phyloP scores from a whole-genome alignment of 64 coral and sea anemone genomes.

The Montipora capricornis region DNA sequence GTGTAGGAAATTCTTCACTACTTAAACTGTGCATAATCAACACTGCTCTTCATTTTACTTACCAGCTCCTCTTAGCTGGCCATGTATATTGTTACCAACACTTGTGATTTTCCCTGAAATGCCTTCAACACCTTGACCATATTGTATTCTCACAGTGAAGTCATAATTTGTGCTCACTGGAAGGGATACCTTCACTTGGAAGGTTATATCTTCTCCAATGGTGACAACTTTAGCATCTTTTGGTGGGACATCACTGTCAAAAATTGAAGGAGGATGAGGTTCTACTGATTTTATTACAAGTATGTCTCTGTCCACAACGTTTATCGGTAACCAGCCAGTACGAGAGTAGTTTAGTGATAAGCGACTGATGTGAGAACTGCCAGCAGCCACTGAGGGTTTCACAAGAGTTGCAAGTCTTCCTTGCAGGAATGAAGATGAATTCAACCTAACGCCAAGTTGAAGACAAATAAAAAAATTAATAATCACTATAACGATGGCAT shows the following conservation, averaged over 20 bases:
- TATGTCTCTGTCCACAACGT: background rate
- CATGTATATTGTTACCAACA: conserved; percentile 69
- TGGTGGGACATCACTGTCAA: conserved; percentile 49
- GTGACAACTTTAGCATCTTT: conserved; percentile 33
- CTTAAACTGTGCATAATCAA: background rate
- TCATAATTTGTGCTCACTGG: conserved; percentile 78
- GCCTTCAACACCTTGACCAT: conserved; percentile 48
- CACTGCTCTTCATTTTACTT: background rate
- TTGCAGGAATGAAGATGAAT: conserved; percentile 35
- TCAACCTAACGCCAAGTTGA: background rate
- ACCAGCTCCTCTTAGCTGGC: conserved; percentile 30
- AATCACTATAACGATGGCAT: background rate
- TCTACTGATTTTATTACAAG: conserved; percentile 22
- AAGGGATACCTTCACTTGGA: conserved; percentile 45
- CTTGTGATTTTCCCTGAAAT: conserved; percentile 30
- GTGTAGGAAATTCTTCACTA: too few species aligned
- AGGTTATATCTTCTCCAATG: conserved; percentile 73
- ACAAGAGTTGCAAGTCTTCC: conserved; percentile 45
- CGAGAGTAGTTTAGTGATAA: conserved; percentile 58
- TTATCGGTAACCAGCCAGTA: conserved; percentile 41
- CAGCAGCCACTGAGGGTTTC: conserved; percentile 57
- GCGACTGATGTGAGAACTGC: conserved; percentile 2
- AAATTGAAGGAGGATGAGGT: background rate
- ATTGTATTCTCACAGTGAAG: conserved; percentile 45
- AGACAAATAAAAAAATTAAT: background rate